phyloP scores from a whole-genome alignment of 1,140 invertebrate species.

The Andricus grossulariae region DNA sequence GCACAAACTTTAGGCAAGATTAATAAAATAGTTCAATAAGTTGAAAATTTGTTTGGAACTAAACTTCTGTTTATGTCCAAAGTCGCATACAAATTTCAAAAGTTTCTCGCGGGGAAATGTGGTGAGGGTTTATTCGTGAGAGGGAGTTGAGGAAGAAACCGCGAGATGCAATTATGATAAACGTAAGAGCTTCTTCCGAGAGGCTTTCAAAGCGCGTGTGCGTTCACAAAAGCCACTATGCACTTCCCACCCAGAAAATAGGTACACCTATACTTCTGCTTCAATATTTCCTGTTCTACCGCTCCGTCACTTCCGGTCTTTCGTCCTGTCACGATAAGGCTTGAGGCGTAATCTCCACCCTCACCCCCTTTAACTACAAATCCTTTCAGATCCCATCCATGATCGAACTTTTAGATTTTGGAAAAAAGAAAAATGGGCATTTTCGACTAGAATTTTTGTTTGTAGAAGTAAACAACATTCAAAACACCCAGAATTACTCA shows the following conservation, averaged over 20 bases:
- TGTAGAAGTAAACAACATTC: no score
- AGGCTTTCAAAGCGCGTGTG: slow-evolving; percentile 47
- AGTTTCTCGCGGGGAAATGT: background rate
- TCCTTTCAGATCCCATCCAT: no score
- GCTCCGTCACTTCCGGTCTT: slow-evolving; percentile 5
- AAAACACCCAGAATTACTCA: no score
- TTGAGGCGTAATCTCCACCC: background rate
- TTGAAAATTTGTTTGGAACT: no score
- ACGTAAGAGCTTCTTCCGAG: slow-evolving; percentile 62
- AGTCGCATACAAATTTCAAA: background rate
- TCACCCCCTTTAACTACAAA: no score
- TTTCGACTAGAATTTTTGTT: no score
- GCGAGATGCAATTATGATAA: slow-evolving; percentile 72
- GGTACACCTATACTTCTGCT: background rate
- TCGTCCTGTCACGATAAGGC: background rate
- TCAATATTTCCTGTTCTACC: slow-evolving; percentile 1
- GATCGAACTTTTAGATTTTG: no score
- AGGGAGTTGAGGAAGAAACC: slow-evolving; percentile 48
- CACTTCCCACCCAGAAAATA: background rate
- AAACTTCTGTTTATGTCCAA: background rate
- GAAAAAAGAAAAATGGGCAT: no score
- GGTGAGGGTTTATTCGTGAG: background rate
- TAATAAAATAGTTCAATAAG: no score
- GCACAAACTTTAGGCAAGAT: no score
- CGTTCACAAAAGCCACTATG: slow-evolving; percentile 37